Conservation (phyloP, 2,113 vertebrate genomes). For the Silurus asotus region DNA sequence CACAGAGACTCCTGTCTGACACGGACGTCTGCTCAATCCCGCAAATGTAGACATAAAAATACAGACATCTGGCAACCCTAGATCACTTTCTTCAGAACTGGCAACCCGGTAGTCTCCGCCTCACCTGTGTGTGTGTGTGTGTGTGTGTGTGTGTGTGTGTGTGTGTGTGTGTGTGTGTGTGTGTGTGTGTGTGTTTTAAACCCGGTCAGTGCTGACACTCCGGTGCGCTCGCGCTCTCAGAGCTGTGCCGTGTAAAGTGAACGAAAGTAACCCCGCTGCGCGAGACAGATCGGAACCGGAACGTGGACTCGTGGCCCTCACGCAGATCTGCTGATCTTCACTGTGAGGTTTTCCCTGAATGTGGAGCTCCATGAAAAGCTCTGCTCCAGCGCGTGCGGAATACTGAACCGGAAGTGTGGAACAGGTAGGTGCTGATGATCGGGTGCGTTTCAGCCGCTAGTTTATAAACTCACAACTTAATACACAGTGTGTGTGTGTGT, state of each 20-base stretch:
- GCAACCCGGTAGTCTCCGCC: slow-evolving; percentile 4
- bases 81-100: background rate
- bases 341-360: background rate
- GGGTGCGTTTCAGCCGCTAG: background rate
- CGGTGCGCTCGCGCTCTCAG: background rate
- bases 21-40: too few species aligned
- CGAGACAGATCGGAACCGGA: background rate
- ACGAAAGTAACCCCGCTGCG: background rate
- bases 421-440: background rate
- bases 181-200: background rate
- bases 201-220: background rate
- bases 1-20: too few species aligned
- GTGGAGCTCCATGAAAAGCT: background rate
- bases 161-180: slow-evolving; percentile 7
- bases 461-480: background rate
- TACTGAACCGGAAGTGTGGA: slow-evolving; percentile 4
- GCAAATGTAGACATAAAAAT: too few species aligned
- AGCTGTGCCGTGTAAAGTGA: background rate
- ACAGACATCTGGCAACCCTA: background rate
- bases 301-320: background rate
- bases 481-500: background rate
- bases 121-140: slow-evolving; percentile 15
- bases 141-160: slow-evolving; percentile 18
- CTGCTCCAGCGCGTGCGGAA: background rate
- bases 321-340: background rate